These are phyloP conservation scores for Pangasius sanitwongsei DNA, from an alignment of 2,797 vertebrate species.

Conservation along the genomic window DNA sequence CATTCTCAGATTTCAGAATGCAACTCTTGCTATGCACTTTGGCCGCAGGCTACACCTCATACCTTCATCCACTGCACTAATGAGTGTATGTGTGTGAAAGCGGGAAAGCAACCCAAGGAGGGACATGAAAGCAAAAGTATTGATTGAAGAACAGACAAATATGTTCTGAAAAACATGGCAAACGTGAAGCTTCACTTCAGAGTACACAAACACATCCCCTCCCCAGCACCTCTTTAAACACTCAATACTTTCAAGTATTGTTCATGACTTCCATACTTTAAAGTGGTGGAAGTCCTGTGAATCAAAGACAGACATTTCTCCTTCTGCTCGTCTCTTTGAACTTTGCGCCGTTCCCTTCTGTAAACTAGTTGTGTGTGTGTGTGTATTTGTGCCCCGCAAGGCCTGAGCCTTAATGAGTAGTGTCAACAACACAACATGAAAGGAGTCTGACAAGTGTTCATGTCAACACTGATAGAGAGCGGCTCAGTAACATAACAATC, in stretches of 20 bases:
- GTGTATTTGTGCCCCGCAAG: not conserved
- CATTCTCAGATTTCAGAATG: conserved; percentile 3
- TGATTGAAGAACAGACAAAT: conserved; percentile 72
- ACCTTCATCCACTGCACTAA: conserved; percentile 51
- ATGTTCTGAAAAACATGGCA: conserved; percentile 42
- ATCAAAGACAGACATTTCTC: conserved; percentile 35
- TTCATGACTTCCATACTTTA: conserved; percentile 30
- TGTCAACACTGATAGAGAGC: conserved; percentile 40
- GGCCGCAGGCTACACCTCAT: conserved; percentile 61
- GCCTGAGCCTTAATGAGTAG: conserved; percentile 35
- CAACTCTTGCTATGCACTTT: conserved; percentile 57
- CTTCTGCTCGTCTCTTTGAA: conserved; percentile 32
- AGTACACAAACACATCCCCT: conserved; percentile 47
- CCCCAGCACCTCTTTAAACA: conserved; percentile 33
- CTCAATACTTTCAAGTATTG: conserved; percentile 22
- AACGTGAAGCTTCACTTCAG: conserved; percentile 63
- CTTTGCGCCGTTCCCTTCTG: conserved; percentile 15
- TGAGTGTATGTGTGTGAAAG: conserved; percentile 26
- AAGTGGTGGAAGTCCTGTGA: conserved; percentile 23
- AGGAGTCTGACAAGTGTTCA: conserved; percentile 44
- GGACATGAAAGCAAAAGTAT: conserved; percentile 70
- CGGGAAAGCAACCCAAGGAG: conserved; percentile 53
- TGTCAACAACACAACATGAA: conserved; percentile 47
- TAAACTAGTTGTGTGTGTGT: conserved; percentile 28
- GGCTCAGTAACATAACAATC: conserved; percentile 42